phyloP scores from a whole-genome alignment of 2,797 vertebrate species.

The Poeciliopsis paucimaculata region DNA sequence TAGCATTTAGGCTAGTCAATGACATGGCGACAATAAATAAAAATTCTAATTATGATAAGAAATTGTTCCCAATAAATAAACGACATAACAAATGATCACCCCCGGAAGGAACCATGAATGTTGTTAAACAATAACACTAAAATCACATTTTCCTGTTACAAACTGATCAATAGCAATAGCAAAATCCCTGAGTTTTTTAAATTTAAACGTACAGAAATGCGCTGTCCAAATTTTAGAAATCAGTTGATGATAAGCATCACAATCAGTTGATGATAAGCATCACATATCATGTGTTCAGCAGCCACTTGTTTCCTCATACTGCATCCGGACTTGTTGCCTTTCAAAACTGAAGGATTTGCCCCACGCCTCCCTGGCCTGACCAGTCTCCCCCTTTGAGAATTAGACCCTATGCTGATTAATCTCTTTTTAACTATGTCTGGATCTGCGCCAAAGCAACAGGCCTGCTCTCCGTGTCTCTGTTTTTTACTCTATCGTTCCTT shows the following conservation, averaged over 20 bases:
- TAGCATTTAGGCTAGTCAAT: no score
- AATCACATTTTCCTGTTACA: neutral
- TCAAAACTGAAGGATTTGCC: slow-evolving; percentile 44
- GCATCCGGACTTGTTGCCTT: slow-evolving; percentile 34
- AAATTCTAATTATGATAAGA: no score
- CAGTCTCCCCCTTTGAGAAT: slow-evolving; percentile 71
- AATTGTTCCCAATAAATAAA: neutral
- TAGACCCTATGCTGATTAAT: slow-evolving; percentile 80
- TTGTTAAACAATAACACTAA: neutral
- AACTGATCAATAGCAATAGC: neutral
- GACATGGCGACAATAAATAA: no score
- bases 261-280: neutral
- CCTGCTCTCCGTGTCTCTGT: slow-evolving; percentile 39
- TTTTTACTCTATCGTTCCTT: slow-evolving; percentile 68
- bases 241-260: neutral
- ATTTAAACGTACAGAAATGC: neutral
- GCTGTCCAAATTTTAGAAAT: neutral
- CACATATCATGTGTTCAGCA: neutral
- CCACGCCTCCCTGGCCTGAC: slow-evolving; percentile 40
- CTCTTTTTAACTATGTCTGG: slow-evolving; percentile 82
- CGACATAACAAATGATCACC: no score
- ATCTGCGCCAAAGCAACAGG: slow-evolving; percentile 69
- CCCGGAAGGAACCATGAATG: neutral
- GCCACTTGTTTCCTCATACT: slow-evolving; percentile 19
- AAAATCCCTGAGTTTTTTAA: neutral